phyloP scores from a whole-genome alignment of 2,888 invertebrate genomes.

The Epinotia demarniana region DNA sequence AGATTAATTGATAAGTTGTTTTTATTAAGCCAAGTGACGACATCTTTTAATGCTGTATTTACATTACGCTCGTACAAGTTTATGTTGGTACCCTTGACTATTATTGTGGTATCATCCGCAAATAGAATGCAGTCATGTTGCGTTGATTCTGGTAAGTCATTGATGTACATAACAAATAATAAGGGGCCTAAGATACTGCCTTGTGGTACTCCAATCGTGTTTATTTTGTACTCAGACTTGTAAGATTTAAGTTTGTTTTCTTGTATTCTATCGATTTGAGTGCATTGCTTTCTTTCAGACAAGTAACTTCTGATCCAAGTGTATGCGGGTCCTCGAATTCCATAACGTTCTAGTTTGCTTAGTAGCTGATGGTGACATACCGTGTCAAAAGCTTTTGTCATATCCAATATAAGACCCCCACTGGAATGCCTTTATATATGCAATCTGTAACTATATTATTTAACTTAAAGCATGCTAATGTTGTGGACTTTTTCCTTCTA shows the following conservation, averaged over 20 bases:
- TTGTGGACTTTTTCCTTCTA: slow-evolving; percentile 40
- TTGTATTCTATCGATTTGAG: slow-evolving; percentile 51
- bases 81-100: no score
- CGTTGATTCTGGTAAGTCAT: no score
- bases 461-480: slow-evolving; percentile 40
- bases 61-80: no score
- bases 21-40: no score
- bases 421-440: slow-evolving; percentile 31
- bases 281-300: slow-evolving; percentile 28
- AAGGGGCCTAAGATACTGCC: not conserved
- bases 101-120: no score
- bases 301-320: no score
- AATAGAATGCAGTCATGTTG: no score
- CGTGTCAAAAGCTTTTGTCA: slow-evolving; percentile 70
- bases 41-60: no score
- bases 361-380: no score
- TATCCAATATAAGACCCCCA: slow-evolving; percentile 35
- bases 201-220: slow-evolving; percentile 4
- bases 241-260: not conserved
- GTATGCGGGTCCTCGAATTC: no score
- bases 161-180: not conserved
- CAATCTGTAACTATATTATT: slow-evolving; percentile 35
- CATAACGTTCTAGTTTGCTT: no score
- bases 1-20: no score
- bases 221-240: not conserved